phyloP scores from a whole-genome alignment of 1,140 invertebrate species.

The Zaprionus lachaisei region DNA sequence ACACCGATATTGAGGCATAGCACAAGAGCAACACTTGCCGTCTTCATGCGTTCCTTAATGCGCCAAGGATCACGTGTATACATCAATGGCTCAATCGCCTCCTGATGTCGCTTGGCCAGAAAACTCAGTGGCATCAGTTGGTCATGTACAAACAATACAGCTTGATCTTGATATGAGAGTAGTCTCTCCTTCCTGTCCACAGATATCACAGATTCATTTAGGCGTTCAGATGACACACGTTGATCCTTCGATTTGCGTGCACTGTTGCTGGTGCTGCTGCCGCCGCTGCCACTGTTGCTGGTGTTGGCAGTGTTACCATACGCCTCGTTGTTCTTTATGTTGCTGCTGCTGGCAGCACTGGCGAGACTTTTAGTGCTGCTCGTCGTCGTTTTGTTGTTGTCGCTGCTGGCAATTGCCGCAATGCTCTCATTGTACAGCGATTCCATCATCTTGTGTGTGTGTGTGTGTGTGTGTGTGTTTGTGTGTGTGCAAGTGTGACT shows the following conservation, averaged over 20 bases:
- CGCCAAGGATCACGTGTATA: slow-evolving; percentile 69
- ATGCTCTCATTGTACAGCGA: slow-evolving; percentile 55
- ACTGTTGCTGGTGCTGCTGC: slow-evolving; percentile 15
- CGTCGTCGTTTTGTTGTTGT: slow-evolving; percentile 28
- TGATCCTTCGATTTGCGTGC: slow-evolving; percentile 19
- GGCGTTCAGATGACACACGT: background rate
- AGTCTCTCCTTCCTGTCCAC: background rate
- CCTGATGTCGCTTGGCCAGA: slow-evolving; percentile 72
- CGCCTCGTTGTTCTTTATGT: slow-evolving; percentile 16
- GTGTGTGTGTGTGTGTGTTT: background rate
- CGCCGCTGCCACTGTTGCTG: background rate
- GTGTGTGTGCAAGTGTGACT: background rate
- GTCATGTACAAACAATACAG: slow-evolving; percentile 30
- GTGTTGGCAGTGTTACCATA: slow-evolving; percentile 23
- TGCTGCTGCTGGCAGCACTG: slow-evolving; percentile 27
- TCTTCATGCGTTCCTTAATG: slow-evolving; percentile 92
- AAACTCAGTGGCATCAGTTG: slow-evolving; percentile 68
- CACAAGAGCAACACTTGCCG: slow-evolving; percentile 99
- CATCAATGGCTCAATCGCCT: slow-evolving; percentile 55
- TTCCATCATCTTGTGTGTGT: slow-evolving; percentile 53
- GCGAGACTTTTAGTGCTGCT: slow-evolving; percentile 38
- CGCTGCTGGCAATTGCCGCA: slow-evolving; percentile 31
- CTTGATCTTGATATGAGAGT: background rate
- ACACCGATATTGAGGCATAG: slow-evolving; percentile 99
- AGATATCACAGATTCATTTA: background rate